Conservation (phyloP, 2,797 vertebrate genomes). For the Pogonophryne albipinna region DNA sequence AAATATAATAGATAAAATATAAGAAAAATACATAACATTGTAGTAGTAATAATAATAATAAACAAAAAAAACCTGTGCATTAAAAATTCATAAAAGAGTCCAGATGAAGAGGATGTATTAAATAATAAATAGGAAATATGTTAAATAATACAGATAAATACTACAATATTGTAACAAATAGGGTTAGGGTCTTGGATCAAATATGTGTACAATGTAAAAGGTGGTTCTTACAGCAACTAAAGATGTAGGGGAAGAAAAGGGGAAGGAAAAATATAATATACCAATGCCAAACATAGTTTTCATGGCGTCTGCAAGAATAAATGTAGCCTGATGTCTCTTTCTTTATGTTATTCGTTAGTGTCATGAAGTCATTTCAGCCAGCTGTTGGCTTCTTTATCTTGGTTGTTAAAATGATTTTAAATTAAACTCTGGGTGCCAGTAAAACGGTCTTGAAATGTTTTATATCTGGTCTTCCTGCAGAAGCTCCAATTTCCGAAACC, state of each 20-base stretch:
- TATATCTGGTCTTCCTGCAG: neutral
- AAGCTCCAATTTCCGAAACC: neutral
- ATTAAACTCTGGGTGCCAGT: neutral
- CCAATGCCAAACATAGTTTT: neutral
- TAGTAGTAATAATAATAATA: too few relatives aligned
- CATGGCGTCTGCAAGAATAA: neutral
- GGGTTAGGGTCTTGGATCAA: neutral
- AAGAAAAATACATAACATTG: too few relatives aligned
- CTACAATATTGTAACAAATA: neutral
- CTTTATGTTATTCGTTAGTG: neutral
- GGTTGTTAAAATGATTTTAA: slow-evolving; percentile 20
- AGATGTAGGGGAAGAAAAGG: neutral
- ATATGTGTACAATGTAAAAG: neutral
- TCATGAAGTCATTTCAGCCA: neutral
- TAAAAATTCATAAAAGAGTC: too few relatives aligned
- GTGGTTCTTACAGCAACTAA: neutral
- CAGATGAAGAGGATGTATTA: too few relatives aligned
- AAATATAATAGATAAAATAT: too few relatives aligned
- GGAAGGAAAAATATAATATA: neutral
- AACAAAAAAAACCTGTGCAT: too few relatives aligned
- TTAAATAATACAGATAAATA: too few relatives aligned
- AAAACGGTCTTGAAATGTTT: slow-evolving; percentile 1
- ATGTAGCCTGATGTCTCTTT: neutral
- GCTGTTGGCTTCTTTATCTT: neutral
- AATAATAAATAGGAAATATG: too few relatives aligned